These are phyloP conservation scores for Pseudomyrmex pallidus DNA, from an alignment of 1,140 invertebrate species.

Conservation along the genomic window DNA sequence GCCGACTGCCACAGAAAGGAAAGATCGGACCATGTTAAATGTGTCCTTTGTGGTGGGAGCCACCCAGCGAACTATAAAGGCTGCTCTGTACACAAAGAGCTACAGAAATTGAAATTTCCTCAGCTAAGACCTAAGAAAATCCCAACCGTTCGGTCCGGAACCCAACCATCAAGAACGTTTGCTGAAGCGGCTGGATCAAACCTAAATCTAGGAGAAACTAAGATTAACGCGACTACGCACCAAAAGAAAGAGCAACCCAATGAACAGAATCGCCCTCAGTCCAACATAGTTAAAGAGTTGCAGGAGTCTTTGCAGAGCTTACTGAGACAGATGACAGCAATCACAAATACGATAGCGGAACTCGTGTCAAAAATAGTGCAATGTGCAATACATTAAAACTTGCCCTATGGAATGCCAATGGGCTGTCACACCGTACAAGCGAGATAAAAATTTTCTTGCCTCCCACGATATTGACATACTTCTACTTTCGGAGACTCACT, in stretches of 20 bases:
- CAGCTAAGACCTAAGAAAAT: background rate
- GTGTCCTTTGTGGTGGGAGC: background rate
- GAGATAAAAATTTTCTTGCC: slow-evolving; percentile 66
- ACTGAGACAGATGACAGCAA: background rate
- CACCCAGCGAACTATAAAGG: background rate
- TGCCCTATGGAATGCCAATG: slow-evolving; percentile 70
- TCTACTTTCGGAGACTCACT: slow-evolving; percentile 73
- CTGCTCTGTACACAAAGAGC: background rate
- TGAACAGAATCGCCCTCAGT: too few relatives aligned
- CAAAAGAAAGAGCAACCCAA: too few relatives aligned
- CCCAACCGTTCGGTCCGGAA: background rate
- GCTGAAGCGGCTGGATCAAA: too few relatives aligned
- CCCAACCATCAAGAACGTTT: too few relatives aligned
- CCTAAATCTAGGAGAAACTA: too few relatives aligned
- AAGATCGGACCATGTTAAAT: background rate
- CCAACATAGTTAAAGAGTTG: too few relatives aligned
- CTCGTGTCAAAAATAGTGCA: background rate
- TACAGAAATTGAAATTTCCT: background rate
- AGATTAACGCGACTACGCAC: too few relatives aligned
- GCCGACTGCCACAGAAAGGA: background rate
- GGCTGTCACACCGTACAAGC: slow-evolving; percentile 60
- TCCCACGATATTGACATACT: slow-evolving; percentile 71
- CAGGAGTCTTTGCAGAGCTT: too few relatives aligned
- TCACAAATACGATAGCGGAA: background rate
- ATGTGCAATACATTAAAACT: background rate